Evolutionary conservation across 2,888 invertebrate genomes (phyloP).

Genomic region (Pilophorus perplexus): DNA sequence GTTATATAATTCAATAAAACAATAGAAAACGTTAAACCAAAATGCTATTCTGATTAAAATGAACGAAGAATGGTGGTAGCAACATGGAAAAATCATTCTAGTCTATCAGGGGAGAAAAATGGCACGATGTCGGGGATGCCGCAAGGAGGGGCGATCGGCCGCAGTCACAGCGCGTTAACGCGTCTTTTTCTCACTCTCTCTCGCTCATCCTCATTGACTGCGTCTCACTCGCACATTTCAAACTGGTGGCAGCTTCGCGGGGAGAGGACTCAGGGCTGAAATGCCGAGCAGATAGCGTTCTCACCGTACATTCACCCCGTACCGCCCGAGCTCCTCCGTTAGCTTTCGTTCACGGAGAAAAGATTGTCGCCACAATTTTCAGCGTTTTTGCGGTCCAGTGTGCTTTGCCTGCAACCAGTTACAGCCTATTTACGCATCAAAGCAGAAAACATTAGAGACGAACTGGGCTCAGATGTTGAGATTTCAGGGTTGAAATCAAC

Average conservation of each 20-base stretch:
- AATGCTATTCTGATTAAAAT: too few relatives aligned
- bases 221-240: conserved; percentile 8
- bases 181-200: conserved; percentile 4
- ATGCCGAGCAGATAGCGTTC: conserved; percentile 26
- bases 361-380: conserved; percentile 18
- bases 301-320: conserved; percentile 19
- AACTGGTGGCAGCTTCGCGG: conserved; percentile 7
- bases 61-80: too few relatives aligned
- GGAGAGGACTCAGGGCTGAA: conserved; percentile 12
- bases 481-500: too few relatives aligned
- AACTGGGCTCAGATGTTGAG: too few relatives aligned
- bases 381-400: conserved; percentile 11
- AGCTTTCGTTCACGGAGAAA: conserved; percentile 5
- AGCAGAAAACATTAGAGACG: too few relatives aligned
- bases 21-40: too few relatives aligned
- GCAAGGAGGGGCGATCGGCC: conserved; percentile 13
- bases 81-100: too few relatives aligned
- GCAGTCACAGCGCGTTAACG: conserved; percentile 26
- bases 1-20: background rate
- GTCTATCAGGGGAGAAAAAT: too few relatives aligned
- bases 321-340: conserved; percentile 1
- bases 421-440: too few relatives aligned
- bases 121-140: too few relatives aligned
- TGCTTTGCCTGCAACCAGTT: too few relatives aligned
- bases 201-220: background rate